A percentile compares a stretch with the other conserved stretches of the same genome.
Evolutionary conservation across 2,797 vertebrate genomes (phyloP).

Genomic region (Meda fulgida): DNA sequence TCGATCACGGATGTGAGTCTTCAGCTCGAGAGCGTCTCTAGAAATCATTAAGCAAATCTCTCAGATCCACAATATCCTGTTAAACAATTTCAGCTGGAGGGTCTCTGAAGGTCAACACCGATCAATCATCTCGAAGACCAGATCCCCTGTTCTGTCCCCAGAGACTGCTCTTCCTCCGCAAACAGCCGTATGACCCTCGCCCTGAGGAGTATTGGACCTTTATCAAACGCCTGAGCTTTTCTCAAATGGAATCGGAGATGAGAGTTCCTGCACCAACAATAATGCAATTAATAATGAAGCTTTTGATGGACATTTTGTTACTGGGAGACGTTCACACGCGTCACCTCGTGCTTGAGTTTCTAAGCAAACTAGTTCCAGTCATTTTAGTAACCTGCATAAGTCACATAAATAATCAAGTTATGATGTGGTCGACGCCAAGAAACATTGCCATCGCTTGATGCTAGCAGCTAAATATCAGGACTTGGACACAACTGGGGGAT

Average conservation of each 20-base stretch:
- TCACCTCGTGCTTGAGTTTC: slow-evolving; percentile 55
- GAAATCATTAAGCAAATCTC: slow-evolving; percentile 69
- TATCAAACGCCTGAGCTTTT: background rate
- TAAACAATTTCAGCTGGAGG: slow-evolving; percentile 65
- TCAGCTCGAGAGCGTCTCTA: background rate
- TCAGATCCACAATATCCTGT: slow-evolving; percentile 69
- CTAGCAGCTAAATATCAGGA: slow-evolving; percentile 3
- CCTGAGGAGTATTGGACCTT: background rate
- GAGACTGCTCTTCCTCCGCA: slow-evolving; percentile 51
- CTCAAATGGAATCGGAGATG: background rate
- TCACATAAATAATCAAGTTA: slow-evolving; percentile 78
- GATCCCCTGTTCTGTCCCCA: slow-evolving; percentile 55
- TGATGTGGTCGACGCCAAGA: slow-evolving; percentile 71
- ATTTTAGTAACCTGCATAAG: slow-evolving; percentile 65
- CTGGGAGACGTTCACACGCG: background rate
- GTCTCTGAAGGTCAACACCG: slow-evolving; percentile 58
- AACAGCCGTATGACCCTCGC: too few relatives aligned
- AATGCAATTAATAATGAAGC: background rate
- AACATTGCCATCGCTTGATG: slow-evolving; percentile 65
- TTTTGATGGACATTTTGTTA: background rate
- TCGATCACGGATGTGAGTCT: background rate
- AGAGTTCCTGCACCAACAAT: background rate
- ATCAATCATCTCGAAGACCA: slow-evolving; percentile 65
- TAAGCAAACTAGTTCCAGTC: slow-evolving; percentile 45
- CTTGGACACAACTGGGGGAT: background rate